Base-by-base conservation (phyloP, 2,797 vertebrate genomes). In the Sandelia bainsii region DNA sequence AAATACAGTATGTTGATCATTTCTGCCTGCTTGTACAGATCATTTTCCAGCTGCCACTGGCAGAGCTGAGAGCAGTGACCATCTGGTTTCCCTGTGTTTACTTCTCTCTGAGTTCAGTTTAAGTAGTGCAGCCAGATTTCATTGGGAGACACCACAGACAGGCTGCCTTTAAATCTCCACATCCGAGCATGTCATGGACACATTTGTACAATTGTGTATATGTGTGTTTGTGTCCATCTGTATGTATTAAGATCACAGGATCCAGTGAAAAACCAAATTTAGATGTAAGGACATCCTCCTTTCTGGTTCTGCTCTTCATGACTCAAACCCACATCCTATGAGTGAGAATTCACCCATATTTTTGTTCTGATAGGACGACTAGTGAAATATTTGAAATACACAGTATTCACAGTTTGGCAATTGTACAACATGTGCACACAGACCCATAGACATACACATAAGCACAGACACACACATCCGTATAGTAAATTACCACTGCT, bases 1-100 rank as follows among this genome's bases (percentile, higher is more conserved):
- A 73, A 59, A 75, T 45, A 65, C 44, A 62, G 50, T 48, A 48
- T 68, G 63, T 56, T 69, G 72, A 82, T 84, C 48, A 59, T 75
- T 60, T 29, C 53, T 81, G 66, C 45, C 69, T 72, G 51, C 82
- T 82, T 69, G 77, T 72, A 70, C 57, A 40, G 80, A 81, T 86
- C 60, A 29, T 77, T 79, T 84, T 74, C 76, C 82, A 82, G 72
- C 81, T 65, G 75, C 79, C 74, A 52, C 69, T 71, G 73, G 80
- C 56, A 71, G 62, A 74, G 77, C 77, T 76, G 48, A 63, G 72
- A 86, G 76, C 75, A 61, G 69, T 68, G 75, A 66, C 87, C 89
- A 88, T 89, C 88, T 91, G 91, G 73, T 88, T 87, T 87, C 39
- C 20, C 75, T 78, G 80, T 89, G 81, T 91, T 88, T 86, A 80